Percentiles rank a stretch among this genome's conserved stretches.
Evolutionary conservation across 2,113 vertebrate genomes (phyloP).

Genomic region (Grallaria varia): DNA sequence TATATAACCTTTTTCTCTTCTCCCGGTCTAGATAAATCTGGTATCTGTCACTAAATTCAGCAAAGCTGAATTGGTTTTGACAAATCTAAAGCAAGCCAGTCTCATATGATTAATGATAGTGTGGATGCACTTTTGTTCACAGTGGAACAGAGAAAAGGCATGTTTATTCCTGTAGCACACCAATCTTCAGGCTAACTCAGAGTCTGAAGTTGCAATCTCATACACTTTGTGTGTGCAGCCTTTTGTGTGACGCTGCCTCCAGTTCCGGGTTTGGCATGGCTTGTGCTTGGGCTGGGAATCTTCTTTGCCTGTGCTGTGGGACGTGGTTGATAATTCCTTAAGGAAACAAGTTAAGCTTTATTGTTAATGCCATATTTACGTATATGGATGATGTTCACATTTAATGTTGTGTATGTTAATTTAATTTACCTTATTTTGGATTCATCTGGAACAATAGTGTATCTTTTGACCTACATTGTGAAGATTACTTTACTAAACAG

Average conservation of each 20-base stretch:
- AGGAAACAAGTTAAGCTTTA: background rate
- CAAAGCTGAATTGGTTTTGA: conserved; percentile 10
- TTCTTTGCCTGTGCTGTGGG: background rate
- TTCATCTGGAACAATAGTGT: background rate
- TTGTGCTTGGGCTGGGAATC: background rate
- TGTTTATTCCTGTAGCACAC: background rate
- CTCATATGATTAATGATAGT: background rate
- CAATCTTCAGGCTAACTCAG: background rate
- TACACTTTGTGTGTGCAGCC: fast-evolving
- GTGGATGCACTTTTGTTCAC: background rate
- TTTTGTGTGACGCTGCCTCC: background rate
- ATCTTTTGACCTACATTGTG: background rate
- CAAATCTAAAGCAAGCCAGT: conserved; percentile 11
- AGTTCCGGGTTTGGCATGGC: background rate
- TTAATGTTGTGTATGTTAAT: background rate
- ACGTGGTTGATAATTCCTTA: background rate
- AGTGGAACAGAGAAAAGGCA: background rate
- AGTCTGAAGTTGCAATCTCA: background rate
- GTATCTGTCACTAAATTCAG: background rate
- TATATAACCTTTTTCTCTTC: conserved; percentile 27
- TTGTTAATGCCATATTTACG: background rate
- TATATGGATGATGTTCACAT: background rate
- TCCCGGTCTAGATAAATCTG: background rate
- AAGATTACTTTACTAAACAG: background rate
- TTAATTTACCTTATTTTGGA: background rate